Base-by-base conservation (phyloP, 2,113 vertebrate genomes). In the Aleadryas rufinucha region DNA sequence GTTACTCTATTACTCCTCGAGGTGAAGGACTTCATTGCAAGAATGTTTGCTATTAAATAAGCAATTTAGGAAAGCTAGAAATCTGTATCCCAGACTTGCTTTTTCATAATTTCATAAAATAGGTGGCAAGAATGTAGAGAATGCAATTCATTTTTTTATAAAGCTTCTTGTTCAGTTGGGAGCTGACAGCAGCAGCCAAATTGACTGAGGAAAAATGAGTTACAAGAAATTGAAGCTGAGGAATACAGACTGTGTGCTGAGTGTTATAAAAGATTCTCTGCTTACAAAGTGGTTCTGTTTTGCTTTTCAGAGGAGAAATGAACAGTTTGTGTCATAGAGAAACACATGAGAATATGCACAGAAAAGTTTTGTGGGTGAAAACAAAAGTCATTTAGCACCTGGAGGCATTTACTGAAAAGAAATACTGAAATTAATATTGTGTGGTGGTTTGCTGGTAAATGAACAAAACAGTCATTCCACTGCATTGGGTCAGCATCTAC, bases 131-230 rank as follows among this genome's bases (percentile, higher is more conserved):
- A 84, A n/a, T 22, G 59, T 88, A 50, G 26, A 84, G 53, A 91
- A 91, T 81, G 64, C 87, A 94, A 69, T 92, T 96, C 39, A 23
- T 22, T 85, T 94, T 85, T 80, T 74, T 50, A 75, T 79, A 64
- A 91, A 82, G 44, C 60, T 65, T 35, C 50, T 69, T 74, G 68
- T 91, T 96, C 82, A 75, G 74, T 60, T 53, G 66, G 82, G 87
- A 95, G 71, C 90, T 94, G 87, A 90, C 84, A 87, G 7, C 66
- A 91, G 81, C 77, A 95, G 54, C 74, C 82, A 94, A 95, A 95
- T 61, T 80, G 72, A 83, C 84, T 70, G 87, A 93, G 71, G 79
- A 60, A 80, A 96, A 95, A 88, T n/a, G 56, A 90, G 66, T 88
- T 97, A 69, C 3, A 18, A 92, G 50, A 92, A 92, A 92, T 61